Base-by-base conservation (phyloP, 2,113 vertebrate genomes). In the Gobiocypris rarus region DNA sequence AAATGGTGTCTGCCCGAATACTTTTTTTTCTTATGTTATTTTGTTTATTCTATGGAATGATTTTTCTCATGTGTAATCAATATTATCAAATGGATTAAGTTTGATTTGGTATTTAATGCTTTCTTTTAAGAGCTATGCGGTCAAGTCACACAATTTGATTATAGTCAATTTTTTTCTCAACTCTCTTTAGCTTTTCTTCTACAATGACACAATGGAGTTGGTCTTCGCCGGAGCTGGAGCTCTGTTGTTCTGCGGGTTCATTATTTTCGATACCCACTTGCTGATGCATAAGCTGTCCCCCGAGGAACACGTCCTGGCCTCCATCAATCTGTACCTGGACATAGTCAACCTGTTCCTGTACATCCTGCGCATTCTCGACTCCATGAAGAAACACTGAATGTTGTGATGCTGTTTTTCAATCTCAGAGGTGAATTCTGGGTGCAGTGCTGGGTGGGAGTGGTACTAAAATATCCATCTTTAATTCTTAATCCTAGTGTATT, bases 231-330 rank as follows among this genome's bases (percentile, higher is more conserved):
- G 95, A 26, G 90, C 89, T 0, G 97, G 98, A 50, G 95, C 98
- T 0, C 93, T 99, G 84, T 91, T 99, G 26, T 99, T 99, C 92
- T 98, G 97, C n/a, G 97, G 97, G 81, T 99, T 98, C 93, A 97
- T 99, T 89, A 96, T 99, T 93, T 98, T 96, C 31, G 97, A 99
- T 87, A 99, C 97, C 22, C 94, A 96, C 83, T 83, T 96, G 81
- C 90, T 99, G 91, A 97, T 99, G 97, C 96, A 97, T 87, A 95
- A 94, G 89, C 94, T 99, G 4, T 99, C 98, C 26, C 97, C 97
- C 0, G 98, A 99, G 91, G 98, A 99, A 80, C 96, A 99, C 86
- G 93, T 99, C 69, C 74, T 98, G 92, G 97, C 97, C 90, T 94
- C 97, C 89, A 96, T 98, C 92, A 98, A 92, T 88, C 95, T 99